Conservation (phyloP, 2,888 invertebrate genomes). For the Spilosoma lubricipeda region DNA sequence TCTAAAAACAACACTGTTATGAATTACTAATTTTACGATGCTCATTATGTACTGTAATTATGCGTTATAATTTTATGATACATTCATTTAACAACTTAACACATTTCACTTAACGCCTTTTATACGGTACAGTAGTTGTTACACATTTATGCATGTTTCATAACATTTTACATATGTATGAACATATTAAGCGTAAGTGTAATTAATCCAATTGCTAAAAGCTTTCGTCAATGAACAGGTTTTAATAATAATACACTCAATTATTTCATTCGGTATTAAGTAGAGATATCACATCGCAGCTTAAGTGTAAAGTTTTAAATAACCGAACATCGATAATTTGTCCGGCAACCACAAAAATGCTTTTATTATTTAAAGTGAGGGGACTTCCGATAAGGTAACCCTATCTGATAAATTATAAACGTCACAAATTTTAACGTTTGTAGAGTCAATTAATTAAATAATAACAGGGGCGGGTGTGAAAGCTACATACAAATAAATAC, state of each 20-base stretch:
- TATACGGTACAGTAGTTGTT: conserved; percentile 44
- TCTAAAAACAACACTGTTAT: conserved; percentile 82
- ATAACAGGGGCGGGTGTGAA: conserved; percentile 56
- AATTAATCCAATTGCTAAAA: conserved; percentile 36
- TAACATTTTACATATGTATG: conserved; percentile 36
- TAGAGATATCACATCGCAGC: conserved; percentile 37
- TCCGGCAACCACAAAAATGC: conserved; percentile 8
- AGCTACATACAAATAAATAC: conserved; percentile 55
- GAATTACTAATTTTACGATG: conserved; percentile 81
- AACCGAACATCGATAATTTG: conserved; percentile 19
- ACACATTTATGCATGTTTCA: conserved; percentile 51
- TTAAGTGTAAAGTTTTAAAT: conserved; percentile 46
- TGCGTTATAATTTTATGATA: conserved; percentile 76
- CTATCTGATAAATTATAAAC: conserved; percentile 63
- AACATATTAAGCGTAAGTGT: conserved; percentile 22
- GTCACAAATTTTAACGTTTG: conserved; percentile 73
- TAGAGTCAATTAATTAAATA: conserved; percentile 78
- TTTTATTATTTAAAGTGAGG: conserved; percentile 19
- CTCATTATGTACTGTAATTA: conserved; percentile 74
- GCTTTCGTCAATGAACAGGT: conserved; percentile 11
- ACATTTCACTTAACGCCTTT: conserved; percentile 57
- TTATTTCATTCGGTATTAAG: conserved; percentile 25
- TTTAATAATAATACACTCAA: conserved; percentile 4
- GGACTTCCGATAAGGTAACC: conserved; percentile 46
- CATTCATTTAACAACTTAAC: conserved; percentile 72